Evolutionary conservation across 2,888 invertebrate genomes (phyloP), one percentile per base, ranked within the genome.

Genomic region (Phanerotoma sp.): DNA sequence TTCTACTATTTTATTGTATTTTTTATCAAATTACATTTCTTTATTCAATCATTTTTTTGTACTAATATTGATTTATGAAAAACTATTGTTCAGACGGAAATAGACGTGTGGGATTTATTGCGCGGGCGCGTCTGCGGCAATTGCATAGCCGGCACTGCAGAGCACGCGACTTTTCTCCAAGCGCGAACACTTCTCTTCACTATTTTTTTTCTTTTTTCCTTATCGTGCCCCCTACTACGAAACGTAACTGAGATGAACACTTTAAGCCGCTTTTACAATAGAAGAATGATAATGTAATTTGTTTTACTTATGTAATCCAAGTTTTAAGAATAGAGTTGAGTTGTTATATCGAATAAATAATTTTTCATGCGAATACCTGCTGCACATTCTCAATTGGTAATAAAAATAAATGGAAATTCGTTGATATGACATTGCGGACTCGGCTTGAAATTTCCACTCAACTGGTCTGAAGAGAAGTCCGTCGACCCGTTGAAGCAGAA

Each of bases 391-490:
- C 9, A 16, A 25, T 7, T 25, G 9, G 18, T 35, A 38, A 38
- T 38, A 38, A 38, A 38, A 38, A 38, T 38, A 38, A 38, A 38
- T 38, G 38, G 38, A 38, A 18, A 38, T 38, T 38, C 18, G 48
- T 38, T 38, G 20, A 38, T 22, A 25, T 35, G 35, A 16, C 48
- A 16, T 22, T 48, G 16, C 35, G 35, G 13, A 20, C 33, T n/a
- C 20, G 33, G 47, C 37, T 48, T 21, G 16, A 38, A 38, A 38
- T 38, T 38, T 38, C 38, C 38, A 38, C 38, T 38, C 38, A 18
- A 18, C 38, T 38, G 38, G 38, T 38, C 38, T 38, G 16, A n/a
- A n/a, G 16, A 38, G 16, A 38, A 38, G 38, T 38, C 38, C 38
- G 38, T 38, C 18, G 38, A 38, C 18, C 38, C 10, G 20, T 20